phyloP scores from a whole-genome alignment of 1,140 invertebrate genomes.

The Heliconius hewitsoni region DNA sequence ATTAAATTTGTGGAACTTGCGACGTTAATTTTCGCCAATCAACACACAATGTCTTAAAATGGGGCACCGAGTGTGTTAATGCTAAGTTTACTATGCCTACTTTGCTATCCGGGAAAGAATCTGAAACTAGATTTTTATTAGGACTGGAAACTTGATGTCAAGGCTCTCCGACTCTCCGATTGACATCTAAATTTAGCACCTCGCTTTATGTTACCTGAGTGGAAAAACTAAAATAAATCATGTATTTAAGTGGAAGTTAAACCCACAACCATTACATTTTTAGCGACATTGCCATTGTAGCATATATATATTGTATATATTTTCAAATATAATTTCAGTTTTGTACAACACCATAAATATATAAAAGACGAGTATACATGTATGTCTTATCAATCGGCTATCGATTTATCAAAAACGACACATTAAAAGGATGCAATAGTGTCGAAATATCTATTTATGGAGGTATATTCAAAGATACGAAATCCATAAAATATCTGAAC shows the following conservation, averaged over 20 bases:
- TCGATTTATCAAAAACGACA: slow-evolving; percentile 4
- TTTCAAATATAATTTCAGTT: not conserved
- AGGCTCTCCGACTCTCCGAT: too few relatives aligned
- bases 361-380: not conserved
- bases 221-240: not conserved
- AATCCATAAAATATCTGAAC: not conserved
- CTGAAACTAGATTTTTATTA: too few relatives aligned
- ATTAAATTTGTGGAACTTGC: too few relatives aligned
- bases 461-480: not conserved
- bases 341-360: not conserved
- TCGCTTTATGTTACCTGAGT: not conserved
- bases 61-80: too few relatives aligned
- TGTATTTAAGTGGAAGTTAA: not conserved
- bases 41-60: too few relatives aligned
- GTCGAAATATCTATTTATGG: not conserved
- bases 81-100: too few relatives aligned
- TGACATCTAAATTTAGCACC: not conserved
- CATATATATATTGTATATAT: not conserved
- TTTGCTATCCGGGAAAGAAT: too few relatives aligned
- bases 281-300: not conserved
- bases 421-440: not conserved
- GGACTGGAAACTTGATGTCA: too few relatives aligned
- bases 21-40: too few relatives aligned
- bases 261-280: not conserved
- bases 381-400: not conserved